A percentile compares a stretch with the other conserved stretches of the same genome.
Conservation (phyloP, 2,888 invertebrate genomes). For the Zootermopsis nevadensis region DNA sequence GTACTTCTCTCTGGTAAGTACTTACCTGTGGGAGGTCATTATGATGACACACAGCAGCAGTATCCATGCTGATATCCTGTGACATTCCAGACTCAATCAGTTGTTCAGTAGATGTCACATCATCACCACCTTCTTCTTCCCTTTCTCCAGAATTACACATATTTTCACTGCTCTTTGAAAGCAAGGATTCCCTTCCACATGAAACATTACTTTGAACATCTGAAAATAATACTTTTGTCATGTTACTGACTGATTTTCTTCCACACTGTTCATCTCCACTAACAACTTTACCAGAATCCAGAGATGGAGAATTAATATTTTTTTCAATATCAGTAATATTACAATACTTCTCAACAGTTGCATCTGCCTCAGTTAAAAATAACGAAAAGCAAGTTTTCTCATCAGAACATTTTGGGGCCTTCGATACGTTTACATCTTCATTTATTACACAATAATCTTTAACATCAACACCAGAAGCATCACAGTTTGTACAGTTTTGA, state of each 20-base stretch:
- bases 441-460: neutral
- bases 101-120: neutral
- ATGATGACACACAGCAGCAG: neutral
- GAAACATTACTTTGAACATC: neutral
- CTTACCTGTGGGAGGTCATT: neutral
- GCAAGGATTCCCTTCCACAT: neutral
- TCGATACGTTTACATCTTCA: neutral
- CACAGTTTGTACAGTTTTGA: neutral
- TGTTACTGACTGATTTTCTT: neutral
- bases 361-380: neutral
- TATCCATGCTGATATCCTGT: neutral
- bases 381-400: neutral
- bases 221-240: no score
- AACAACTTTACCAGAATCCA: neutral
- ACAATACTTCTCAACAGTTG: neutral
- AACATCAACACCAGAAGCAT: neutral
- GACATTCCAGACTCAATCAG: constrained; percentile 3
- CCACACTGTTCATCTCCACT: neutral
- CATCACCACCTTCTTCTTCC: neutral
- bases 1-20: no score
- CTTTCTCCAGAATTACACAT: neutral
- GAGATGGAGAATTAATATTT: neutral
- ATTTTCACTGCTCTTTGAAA: neutral
- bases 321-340: neutral
- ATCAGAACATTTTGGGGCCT: neutral